A percentile compares a stretch with the other conserved stretches of the same genome.
phyloP scores from a whole-genome alignment of 2,113 vertebrate species.

The Mus pahari region DNA sequence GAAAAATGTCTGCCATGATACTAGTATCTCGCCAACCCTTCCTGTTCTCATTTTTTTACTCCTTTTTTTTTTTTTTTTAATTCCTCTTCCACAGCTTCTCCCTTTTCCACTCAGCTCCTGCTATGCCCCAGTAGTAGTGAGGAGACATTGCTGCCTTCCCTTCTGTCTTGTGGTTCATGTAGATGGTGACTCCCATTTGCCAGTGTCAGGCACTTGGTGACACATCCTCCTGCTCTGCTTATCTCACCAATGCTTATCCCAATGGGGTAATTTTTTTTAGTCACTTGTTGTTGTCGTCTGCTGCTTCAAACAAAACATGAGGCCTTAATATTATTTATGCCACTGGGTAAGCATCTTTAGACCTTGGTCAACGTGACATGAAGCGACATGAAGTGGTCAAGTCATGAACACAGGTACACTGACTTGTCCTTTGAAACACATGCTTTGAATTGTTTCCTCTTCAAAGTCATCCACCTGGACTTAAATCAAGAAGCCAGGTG shows the following conservation, averaged over 20 bases:
- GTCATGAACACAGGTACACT: background rate
- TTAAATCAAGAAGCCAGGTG: background rate
- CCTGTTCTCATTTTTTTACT: background rate
- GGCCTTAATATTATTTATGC: background rate
- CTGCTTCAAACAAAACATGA: background rate
- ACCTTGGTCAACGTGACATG: background rate
- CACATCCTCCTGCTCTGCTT: background rate
- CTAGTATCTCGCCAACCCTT: background rate
- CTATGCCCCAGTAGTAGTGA: background rate
- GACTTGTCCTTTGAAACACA: background rate
- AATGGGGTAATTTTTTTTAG: background rate
- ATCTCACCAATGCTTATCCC: background rate
- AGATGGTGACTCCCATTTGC: background rate
- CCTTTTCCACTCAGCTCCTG: background rate
- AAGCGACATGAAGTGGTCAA: background rate
- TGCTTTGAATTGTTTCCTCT: background rate
- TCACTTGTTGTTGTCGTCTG: background rate
- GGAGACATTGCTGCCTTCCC: fast-evolving
- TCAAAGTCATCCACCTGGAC: background rate
- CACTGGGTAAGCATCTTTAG: background rate
- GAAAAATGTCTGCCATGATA: background rate
- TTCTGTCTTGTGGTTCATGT: too few relatives aligned
- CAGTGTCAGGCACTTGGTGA: background rate
- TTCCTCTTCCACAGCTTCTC: background rate
- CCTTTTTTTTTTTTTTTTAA: background rate